These are phyloP conservation scores for Hydraecia micacea DNA, from an alignment of 2,888 invertebrate species.

Conservation along the genomic window DNA sequence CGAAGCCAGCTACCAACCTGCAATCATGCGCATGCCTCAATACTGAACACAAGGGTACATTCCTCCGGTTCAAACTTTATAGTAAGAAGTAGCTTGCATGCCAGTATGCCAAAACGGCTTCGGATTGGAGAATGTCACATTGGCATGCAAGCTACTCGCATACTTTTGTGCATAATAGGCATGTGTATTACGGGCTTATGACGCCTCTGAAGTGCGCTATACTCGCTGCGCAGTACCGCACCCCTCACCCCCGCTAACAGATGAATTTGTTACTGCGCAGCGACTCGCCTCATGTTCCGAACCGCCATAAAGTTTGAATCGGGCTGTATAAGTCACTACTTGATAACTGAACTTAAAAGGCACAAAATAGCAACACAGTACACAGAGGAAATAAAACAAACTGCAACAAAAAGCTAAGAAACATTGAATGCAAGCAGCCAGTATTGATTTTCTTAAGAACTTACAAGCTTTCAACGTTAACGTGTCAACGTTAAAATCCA, in stretches of 20 bases:
- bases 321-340: not conserved
- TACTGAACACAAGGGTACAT: conserved; percentile 8
- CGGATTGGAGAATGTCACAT: too few species aligned
- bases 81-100: too few species aligned
- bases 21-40: conserved; percentile 77
- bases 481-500: too few species aligned
- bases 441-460: not conserved
- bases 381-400: not conserved
- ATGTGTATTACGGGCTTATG: too few species aligned
- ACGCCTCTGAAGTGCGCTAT: too few species aligned
- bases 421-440: not conserved
- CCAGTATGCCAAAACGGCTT: too few species aligned
- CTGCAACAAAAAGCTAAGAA: not conserved
- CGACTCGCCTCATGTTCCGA: not conserved
- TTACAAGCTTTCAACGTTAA: not conserved
- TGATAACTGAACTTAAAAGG: conserved; percentile 10
- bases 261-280: not conserved
- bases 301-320: not conserved
- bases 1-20: conserved; percentile 92
- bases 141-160: too few species aligned
- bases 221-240: not conserved
- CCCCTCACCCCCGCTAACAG: not conserved
- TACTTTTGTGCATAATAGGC: too few species aligned
- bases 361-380: not conserved
- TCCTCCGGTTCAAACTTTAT: not conserved